Conservation (phyloP, 2,797 vertebrate species). For the Loris lydekkerianus region DNA sequence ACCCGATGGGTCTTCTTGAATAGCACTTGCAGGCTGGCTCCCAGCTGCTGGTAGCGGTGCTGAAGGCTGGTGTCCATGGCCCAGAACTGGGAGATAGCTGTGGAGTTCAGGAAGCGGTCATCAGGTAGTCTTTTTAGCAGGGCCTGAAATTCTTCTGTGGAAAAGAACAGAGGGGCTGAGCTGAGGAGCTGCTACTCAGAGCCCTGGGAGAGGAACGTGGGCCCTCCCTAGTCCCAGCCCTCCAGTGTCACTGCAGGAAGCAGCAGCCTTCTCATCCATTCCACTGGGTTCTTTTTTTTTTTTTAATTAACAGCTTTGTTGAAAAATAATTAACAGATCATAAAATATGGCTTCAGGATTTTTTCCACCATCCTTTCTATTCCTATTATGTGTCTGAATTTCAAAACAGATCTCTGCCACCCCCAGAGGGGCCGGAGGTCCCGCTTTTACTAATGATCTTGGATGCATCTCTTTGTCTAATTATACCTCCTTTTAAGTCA, state of each 20-base stretch:
- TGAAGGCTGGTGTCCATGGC: slow-evolving; percentile 92
- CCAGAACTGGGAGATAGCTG: slow-evolving; percentile 95
- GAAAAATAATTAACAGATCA: background rate
- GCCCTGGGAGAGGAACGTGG: no score
- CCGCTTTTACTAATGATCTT: background rate
- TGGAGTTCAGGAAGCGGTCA: slow-evolving; percentile 95
- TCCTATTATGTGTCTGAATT: slow-evolving; percentile 12
- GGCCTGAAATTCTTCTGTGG: slow-evolving; percentile 95
- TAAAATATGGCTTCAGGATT: background rate
- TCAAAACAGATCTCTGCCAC: background rate
- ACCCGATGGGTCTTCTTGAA: slow-evolving; percentile 94
- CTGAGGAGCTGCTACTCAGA: background rate
- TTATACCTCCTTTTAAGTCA: background rate
- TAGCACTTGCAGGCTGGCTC: slow-evolving; percentile 92
- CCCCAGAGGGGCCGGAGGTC: background rate
- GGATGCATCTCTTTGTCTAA: background rate
- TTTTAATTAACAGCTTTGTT: background rate
- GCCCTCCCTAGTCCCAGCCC: background rate
- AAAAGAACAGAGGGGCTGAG: background rate
- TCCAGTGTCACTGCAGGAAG: background rate
- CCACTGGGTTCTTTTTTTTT: background rate
- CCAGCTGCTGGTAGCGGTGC: slow-evolving; percentile 95
- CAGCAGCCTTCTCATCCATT: background rate
- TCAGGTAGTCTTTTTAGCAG: slow-evolving; percentile 94
- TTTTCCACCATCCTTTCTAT: background rate